A percentile compares a stretch with the other conserved stretches of the same genome.
These are phyloP conservation scores for Melanogrammus aeglefinus DNA, from an alignment of 2,797 vertebrate genomes.

Conservation along the genomic window DNA sequence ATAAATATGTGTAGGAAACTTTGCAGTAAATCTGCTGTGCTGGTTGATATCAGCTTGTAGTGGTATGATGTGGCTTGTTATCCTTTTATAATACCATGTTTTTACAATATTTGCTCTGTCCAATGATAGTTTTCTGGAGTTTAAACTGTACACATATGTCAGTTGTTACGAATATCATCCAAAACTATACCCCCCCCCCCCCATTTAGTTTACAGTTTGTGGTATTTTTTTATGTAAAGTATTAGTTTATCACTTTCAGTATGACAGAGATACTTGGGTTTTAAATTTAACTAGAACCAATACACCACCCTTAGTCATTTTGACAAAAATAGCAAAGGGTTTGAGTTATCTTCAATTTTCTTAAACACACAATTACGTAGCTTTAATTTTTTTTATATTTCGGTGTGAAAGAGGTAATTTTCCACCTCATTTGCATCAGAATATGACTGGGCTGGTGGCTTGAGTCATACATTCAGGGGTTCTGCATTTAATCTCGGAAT, in stretches of 20 bases:
- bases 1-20: neutral
- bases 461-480: neutral
- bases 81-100: neutral
- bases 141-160: neutral
- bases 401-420: constrained; percentile 46
- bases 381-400: constrained; percentile 46
- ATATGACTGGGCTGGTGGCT: constrained; percentile 16
- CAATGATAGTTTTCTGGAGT: neutral
- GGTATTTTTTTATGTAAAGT: neutral
- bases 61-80: neutral
- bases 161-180: neutral
- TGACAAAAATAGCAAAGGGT: constrained; percentile 2
- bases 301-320: constrained; percentile 26
- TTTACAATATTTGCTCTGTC: neutral
- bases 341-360: constrained; percentile 33
- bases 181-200: neutral
- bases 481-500: constrained; percentile 6
- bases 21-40: neutral
- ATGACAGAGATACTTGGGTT: constrained; percentile 9
- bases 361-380: constrained; percentile 48
- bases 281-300: constrained; percentile 23
- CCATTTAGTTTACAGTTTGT: neutral
- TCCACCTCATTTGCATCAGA: constrained; percentile 53
- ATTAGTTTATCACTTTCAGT: neutral
- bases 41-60: neutral